Percentiles rank a stretch among this genome's conserved stretches.
Conservation (phyloP, 2,113 vertebrate species). For the Ahaetulla prasina region DNA sequence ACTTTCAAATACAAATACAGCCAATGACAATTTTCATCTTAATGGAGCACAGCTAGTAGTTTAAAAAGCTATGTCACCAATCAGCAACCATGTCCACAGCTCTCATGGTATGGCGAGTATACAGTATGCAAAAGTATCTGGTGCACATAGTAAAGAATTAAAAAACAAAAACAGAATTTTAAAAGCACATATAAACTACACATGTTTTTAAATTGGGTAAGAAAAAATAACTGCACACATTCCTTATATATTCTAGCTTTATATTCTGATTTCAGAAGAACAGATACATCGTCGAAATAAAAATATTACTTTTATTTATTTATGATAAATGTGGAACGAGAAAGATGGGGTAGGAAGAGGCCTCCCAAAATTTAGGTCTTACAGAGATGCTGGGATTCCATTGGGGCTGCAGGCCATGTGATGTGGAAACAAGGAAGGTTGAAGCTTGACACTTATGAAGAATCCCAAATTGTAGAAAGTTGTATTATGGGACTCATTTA, state of each 20-base stretch:
- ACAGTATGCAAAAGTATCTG: neutral
- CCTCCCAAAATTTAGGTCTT: neutral
- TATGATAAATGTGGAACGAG: neutral
- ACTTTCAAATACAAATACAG: neutral
- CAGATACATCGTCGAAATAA: neutral
- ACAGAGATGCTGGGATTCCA: neutral
- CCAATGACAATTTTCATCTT: neutral
- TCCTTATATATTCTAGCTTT: neutral
- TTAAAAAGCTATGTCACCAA: neutral
- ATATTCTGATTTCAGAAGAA: neutral
- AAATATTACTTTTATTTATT: neutral
- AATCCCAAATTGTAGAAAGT: neutral
- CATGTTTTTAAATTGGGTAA: neutral
- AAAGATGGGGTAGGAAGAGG: neutral
- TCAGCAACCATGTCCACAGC: neutral
- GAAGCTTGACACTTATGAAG: neutral
- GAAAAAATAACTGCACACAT: neutral
- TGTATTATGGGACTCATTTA: neutral
- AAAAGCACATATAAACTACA: neutral
- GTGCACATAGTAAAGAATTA: neutral
- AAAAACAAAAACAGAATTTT: neutral
- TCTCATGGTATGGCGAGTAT: neutral
- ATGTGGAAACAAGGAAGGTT: neutral
- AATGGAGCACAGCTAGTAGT: neutral
- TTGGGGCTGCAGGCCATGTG: neutral